phyloP scores from a whole-genome alignment of 1,140 invertebrate species.

The Tribolium madens region DNA sequence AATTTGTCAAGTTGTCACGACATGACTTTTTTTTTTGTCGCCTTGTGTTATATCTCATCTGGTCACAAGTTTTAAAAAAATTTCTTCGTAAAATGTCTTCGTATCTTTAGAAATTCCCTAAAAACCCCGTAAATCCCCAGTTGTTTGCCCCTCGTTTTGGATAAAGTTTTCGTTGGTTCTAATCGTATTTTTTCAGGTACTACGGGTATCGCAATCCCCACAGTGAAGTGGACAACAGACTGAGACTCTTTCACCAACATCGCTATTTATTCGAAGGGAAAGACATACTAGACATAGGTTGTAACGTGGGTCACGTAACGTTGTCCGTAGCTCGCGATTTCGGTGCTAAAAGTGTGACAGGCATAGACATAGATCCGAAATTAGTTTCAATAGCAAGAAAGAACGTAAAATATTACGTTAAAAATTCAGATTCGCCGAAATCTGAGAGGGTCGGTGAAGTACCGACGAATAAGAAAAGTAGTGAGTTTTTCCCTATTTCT shows the following conservation, averaged over 20 bases:
- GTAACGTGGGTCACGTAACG: constrained; percentile 96
- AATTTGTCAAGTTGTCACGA: no score
- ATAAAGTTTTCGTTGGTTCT: not conserved
- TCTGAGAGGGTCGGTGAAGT: constrained; percentile 36
- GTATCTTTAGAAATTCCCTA: no score
- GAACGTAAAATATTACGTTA: constrained; percentile 85
- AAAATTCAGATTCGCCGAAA: constrained; percentile 63
- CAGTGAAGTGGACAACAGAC: constrained; percentile 82
- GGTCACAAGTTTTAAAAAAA: no score
- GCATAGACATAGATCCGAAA: constrained; percentile 95
- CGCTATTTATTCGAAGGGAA: constrained; percentile 89
- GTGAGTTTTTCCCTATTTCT: constrained; percentile 84
- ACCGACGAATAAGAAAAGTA: constrained; percentile 57
- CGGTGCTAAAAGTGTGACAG: constrained; percentile 85
- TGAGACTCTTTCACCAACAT: constrained; percentile 83
- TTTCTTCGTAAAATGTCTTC: no score
- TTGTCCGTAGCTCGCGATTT: constrained; percentile 87
- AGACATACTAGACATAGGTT: constrained; percentile 96
- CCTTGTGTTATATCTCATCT: no score
- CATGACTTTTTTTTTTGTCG: no score
- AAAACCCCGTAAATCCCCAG: no score
- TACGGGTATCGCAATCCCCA: constrained; percentile 93
- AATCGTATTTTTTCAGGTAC: constrained; percentile 72
- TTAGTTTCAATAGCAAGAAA: constrained; percentile 86
- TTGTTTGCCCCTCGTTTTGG: no score